A percentile compares a stretch with the other conserved stretches of the same genome.
Conservation (phyloP, 2,797 vertebrate genomes). For the Mormyrops boulengeri region DNA sequence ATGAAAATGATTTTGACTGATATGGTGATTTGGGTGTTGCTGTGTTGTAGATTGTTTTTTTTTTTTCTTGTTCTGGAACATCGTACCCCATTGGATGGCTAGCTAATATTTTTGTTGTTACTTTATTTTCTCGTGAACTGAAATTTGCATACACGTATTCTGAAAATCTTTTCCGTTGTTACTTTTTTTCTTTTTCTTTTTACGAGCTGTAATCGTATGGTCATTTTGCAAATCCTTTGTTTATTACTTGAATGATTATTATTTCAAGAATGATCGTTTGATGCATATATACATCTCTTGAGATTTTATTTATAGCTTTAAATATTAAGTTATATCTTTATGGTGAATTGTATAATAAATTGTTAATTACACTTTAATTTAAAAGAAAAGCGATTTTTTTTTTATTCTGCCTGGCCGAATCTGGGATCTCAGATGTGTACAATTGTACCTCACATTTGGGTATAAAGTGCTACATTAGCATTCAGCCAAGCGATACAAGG, state of each 20-base stretch:
- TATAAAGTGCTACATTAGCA: neutral
- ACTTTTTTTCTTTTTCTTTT: no score
- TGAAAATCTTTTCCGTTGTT: neutral
- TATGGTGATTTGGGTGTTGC: neutral
- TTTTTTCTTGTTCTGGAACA: neutral
- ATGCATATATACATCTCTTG: no score
- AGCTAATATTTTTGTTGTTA: neutral
- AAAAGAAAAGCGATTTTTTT: neutral
- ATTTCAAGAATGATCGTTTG: neutral
- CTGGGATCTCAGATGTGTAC: neutral
- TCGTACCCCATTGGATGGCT: neutral
- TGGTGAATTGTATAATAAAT: neutral
- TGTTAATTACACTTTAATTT: neutral
- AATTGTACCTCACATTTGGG: neutral
- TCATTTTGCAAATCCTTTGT: neutral
- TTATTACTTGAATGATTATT: neutral
- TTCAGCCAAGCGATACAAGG: no score
- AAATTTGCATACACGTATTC: no score
- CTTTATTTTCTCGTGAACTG: neutral
- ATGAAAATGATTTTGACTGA: neutral
- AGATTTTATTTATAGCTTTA: neutral
- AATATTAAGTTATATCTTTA: neutral
- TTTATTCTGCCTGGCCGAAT: neutral
- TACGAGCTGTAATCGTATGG: no score
- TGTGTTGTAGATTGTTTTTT: neutral